Evolutionary conservation across 2,113 vertebrate genomes (phyloP), one percentile per base, ranked within the genome.

Genomic region (Anguilla japonica): DNA sequence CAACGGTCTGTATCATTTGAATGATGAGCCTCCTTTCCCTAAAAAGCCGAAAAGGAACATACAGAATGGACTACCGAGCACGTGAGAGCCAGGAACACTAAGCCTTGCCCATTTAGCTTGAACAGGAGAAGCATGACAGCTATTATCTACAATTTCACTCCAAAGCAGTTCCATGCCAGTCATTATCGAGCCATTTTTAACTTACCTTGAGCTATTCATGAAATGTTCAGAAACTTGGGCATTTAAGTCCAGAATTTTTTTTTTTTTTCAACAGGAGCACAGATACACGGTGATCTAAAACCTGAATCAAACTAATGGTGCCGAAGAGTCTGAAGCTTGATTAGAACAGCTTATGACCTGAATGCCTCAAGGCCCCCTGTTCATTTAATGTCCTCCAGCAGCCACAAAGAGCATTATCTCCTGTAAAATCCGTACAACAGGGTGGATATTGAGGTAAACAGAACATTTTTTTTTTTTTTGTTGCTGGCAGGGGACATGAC

Each of bases 341-440:
- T 83, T 63, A 57, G 82, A 83, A 67, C 22, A 67, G 39, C 40
- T 83, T 40, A 40, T 60, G 50, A 18, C 41, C 20, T 15, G n/a
- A n/a, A 53, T 67, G 81, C 43, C 81, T 82, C 81, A 50, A 82
- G 81, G 81, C 60, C 20, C 34, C 60, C 60, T 67, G 60, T 50
- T 82, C 26, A 7, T 26, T 13, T 71, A 71, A n/a, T 75, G 71
- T 34, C n/a, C 26, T 67, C 26, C 18, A 67, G 60, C 60, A 20
- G 60, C 3, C 18, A 26, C 60, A 67, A 67, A 67, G 60, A 26
- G 22, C 5, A 22, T 22, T 26, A 67, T 20, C 60, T 67, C 8
- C 60, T 63, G 20, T 26, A 9, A 22, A 63, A 22, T 34, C 67
- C 11, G n/a, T 63, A 41, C 16, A 60, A 83, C 26, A 56, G 53